These are phyloP conservation scores for Mimachlamys varia DNA, from an alignment of 2,888 invertebrate species.

Conservation along the genomic window DNA sequence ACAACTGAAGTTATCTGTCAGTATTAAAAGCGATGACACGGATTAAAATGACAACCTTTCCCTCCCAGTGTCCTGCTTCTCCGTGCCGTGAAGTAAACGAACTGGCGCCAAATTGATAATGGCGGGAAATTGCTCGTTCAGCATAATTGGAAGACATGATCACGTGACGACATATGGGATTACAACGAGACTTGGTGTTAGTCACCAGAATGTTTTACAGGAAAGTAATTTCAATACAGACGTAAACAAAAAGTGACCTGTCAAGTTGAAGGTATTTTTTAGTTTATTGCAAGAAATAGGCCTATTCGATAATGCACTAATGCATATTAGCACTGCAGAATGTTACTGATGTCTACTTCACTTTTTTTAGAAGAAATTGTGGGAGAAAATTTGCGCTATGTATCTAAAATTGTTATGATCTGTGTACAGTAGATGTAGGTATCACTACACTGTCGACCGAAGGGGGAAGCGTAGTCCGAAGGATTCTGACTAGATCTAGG, in stretches of 20 bases:
- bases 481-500: too few species aligned
- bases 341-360: too few species aligned
- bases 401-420: too few species aligned
- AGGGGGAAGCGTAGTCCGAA: too few species aligned
- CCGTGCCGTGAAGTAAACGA: conserved; percentile 34
- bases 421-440: too few species aligned
- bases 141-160: background rate
- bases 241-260: background rate
- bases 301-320: too few species aligned
- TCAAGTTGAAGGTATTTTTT: background rate
- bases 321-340: too few species aligned
- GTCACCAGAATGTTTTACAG: conserved; percentile 7
- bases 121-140: conserved; percentile 51
- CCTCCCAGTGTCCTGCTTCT: conserved; percentile 15
- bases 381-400: too few species aligned
- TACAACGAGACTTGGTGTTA: background rate
- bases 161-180: background rate
- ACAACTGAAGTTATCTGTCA: background rate
- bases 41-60: background rate
- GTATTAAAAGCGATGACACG: background rate
- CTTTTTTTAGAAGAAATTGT: too few species aligned
- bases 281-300: too few species aligned
- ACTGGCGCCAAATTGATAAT: conserved; percentile 54
- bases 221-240: background rate
- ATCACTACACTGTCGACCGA: too few species aligned